Conservation (phyloP, 2,797 vertebrate species). For the Enteromius anoplus region DNA sequence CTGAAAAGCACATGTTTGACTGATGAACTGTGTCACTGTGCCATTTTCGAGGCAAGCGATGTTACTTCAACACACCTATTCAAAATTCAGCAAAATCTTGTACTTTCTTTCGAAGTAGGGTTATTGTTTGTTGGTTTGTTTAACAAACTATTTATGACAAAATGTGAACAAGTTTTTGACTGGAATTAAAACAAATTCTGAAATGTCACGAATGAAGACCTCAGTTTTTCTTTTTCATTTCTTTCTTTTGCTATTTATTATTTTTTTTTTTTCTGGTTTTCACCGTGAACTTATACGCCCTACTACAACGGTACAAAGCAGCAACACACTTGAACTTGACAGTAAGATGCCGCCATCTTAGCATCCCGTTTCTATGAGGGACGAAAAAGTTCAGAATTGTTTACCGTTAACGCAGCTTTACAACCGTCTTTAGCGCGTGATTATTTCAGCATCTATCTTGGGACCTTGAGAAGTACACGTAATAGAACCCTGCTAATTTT, state of each 20-base stretch:
- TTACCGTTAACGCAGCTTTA: background rate
- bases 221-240: conserved; percentile 69
- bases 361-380: conserved; percentile 63
- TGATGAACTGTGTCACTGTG: conserved; percentile 85
- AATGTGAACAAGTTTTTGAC: conserved; percentile 82
- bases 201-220: conserved; percentile 70
- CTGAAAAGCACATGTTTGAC: conserved; percentile 81
- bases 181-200: conserved; percentile 80
- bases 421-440: conserved; percentile 1
- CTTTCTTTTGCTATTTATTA: conserved; percentile 25
- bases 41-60: conserved; percentile 76
- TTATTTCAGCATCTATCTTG: background rate
- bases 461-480: background rate
- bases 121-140: conserved; percentile 83
- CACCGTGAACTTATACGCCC: conserved; percentile 19
- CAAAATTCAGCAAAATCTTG: conserved; percentile 74
- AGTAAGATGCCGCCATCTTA: conserved; percentile 81
- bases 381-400: conserved; percentile 40
- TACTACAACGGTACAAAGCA: conserved; percentile 46
- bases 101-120: conserved; percentile 74
- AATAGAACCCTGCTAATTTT: background rate
- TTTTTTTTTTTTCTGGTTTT: conserved; percentile 14
- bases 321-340: conserved; percentile 82
- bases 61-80: conserved; percentile 74
- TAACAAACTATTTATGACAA: conserved; percentile 82